Conservation (phyloP, 1,140 invertebrate species). For the Lasaia peninsularis region DNA sequence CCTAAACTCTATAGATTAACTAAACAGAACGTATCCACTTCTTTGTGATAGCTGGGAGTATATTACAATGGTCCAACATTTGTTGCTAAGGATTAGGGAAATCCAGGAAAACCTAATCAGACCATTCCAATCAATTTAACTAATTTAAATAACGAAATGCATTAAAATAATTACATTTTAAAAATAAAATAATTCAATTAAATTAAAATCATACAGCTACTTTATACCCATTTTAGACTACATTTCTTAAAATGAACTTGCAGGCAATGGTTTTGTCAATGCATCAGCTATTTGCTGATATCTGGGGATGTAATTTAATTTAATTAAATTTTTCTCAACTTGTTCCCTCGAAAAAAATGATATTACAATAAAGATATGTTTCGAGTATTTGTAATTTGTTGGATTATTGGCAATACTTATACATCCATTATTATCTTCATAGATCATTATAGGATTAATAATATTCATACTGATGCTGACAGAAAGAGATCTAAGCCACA, state of each 20-base stretch:
- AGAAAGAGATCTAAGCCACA: neutral
- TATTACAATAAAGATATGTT: slow-evolving; percentile 25
- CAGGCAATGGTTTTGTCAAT: slow-evolving; percentile 21
- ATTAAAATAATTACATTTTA: neutral
- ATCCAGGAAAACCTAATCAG: slow-evolving; percentile 28
- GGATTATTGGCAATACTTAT: slow-evolving; percentile 27
- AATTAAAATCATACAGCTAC: no score
- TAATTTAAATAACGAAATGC: neutral
- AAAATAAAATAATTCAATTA: neutral
- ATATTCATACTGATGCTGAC: neutral
- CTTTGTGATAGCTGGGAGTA: slow-evolving; percentile 21
- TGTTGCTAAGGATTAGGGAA: slow-evolving; percentile 27
- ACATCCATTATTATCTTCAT: slow-evolving; percentile 23
- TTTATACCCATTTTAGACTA: slow-evolving; percentile 16
- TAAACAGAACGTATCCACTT: no score
- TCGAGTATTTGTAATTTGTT: slow-evolving; percentile 20
- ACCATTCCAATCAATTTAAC: slow-evolving; percentile 6
- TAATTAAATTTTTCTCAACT: slow-evolving; percentile 26
- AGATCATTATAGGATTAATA: slow-evolving; percentile 14
- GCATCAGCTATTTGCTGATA: slow-evolving; percentile 21
- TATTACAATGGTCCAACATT: slow-evolving; percentile 24
- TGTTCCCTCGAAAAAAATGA: slow-evolving; percentile 24
- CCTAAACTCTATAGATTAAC: neutral
- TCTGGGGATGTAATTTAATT: slow-evolving; percentile 24
- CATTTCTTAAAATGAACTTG: slow-evolving; percentile 12